Evolutionary conservation across 92 coral and sea anemone species (phyloP), one percentile per base, ranked within the genome.

Genomic region (Parazoanthus atlanticus): DNA sequence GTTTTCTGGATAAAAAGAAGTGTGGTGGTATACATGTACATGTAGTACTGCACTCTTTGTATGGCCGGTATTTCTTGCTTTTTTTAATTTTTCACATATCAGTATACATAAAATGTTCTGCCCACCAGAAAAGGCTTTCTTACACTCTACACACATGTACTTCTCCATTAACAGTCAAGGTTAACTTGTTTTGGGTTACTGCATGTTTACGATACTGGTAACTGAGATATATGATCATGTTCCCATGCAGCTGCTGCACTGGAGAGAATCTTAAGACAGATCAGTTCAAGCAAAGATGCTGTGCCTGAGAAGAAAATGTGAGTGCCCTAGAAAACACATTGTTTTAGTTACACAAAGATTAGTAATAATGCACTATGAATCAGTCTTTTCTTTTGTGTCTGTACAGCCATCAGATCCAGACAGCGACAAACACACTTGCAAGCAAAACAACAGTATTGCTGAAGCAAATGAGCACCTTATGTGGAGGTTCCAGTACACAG

Each of bases 351-450:
- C 58, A 1, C 3, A 15, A 12, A 52, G 17, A 61, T 25, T 2
- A 1, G 69, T 61, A 61, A 13, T 13, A 10, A 21, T 23, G 17
- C 21, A 10, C 3, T 61, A 61, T 61, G 26, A 61, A 25, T 47
- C 34, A 12, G 23, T 77, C 26, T 23, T n/a, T 28, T 26, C 29
- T 66, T 69, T 13, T 25, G 8, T 40, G 10, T 28, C 38, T n/a
- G 61, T 70, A 36, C 84, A 97, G 99, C 67, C 98, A 97, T 74
- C 94, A 94, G 41, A 94, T 95, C 74, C 98, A 97, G 80, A 92
- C 82, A 86, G 98, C 96, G 26, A 97, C 99, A 29, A 97, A 97
- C 84, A 85, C 96, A 66, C 91, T 97, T 67, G 98, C 95, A n/a
- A 72, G 90, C 73, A 90, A 91, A 56, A 97, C 99, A 61, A 95